Base-by-base conservation (phyloP, 2,797 vertebrate genomes). In the Pogonophryne albipinna region DNA sequence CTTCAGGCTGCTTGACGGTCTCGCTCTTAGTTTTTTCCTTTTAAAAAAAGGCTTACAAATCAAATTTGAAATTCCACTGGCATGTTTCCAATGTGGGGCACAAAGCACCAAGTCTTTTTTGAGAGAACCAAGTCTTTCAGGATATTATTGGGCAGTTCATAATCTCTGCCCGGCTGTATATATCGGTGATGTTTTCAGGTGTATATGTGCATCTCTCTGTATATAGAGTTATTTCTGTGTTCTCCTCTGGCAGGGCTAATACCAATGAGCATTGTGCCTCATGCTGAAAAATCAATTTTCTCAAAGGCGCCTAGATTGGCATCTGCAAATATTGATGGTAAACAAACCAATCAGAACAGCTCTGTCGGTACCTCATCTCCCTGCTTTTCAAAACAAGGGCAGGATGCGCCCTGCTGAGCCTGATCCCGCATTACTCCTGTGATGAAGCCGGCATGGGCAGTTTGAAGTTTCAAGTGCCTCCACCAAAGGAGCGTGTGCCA, bases 251-350 rank as follows among this genome's bases (percentile, higher is more conserved):
- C 69, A 60, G 38, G 16, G 10, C 69, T 85, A 79, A 90, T 82
- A 73, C 79, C 80, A 82, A 77, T 78, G 45, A 87, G 89, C 86
- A 87, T 89, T 89, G 76, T 66, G 78, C 76, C 78, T 90, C 83
- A 88, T 77, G 86, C 87, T 85, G 85, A 88, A 91, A 90, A 94
- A 93, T 91, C 89, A 16, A 93, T 92, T 92, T 87, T 90, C 89
- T 89, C 90, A 91, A 90, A 92, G 82, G 83, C 74, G 31, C 75
- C 57, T 23, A 82, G 80, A 91, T 83, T 91, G 90, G 91, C 86
- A 91, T 87, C 83, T 87, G 89, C 82, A 93, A 92, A 93, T 91
- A 89, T 91, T 91, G 90, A 91, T 83, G 76, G 89, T 89, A 92
- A 93, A 91, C 91, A 92, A 92, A 88, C 80, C 79, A 91, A 93